These are phyloP conservation scores for Trimorus sp. DNA, from an alignment of 2,888 invertebrate species.

Conservation along the genomic window DNA sequence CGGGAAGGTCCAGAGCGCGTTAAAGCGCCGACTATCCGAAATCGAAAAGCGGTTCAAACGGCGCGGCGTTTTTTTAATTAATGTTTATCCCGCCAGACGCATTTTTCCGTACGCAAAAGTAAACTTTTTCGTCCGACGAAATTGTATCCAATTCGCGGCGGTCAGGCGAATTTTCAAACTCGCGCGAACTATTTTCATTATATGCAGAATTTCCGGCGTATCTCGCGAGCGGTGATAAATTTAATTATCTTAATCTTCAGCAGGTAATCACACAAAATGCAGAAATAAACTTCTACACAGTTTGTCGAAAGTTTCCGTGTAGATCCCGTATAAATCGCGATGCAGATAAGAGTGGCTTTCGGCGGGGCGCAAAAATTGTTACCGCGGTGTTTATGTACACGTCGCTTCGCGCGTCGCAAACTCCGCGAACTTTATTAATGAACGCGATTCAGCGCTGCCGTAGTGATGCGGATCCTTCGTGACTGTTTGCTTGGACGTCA, in stretches of 20 bases:
- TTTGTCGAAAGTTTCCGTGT: conserved; percentile 37
- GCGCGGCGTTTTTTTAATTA: too few species aligned
- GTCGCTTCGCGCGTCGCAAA: conserved; percentile 7
- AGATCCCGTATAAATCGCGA: conserved; percentile 28
- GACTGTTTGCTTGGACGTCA: conserved; percentile 9
- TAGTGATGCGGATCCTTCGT: neutral
- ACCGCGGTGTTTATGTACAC: conserved; percentile 18
- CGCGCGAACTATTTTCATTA: conserved; percentile 10
- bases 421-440: conserved; percentile 36
- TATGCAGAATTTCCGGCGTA: conserved; percentile 10
- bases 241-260: conserved; percentile 44
- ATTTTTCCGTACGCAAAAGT: neutral
- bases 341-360: conserved; percentile 44
- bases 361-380: conserved; percentile 31
- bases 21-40: too few species aligned
- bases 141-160: too few species aligned
- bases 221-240: conserved; percentile 22
- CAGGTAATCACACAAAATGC: conserved; percentile 40
- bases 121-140: too few species aligned
- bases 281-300: conserved; percentile 41
- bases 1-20: too few species aligned
- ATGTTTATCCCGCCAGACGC: too few species aligned
- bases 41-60: too few species aligned
- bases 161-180: conserved; percentile 11
- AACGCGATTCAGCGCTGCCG: conserved; percentile 20